Evolutionary conservation across 1,140 invertebrate genomes (phyloP).

Genomic region (Cyphomyrmex costatus): DNA sequence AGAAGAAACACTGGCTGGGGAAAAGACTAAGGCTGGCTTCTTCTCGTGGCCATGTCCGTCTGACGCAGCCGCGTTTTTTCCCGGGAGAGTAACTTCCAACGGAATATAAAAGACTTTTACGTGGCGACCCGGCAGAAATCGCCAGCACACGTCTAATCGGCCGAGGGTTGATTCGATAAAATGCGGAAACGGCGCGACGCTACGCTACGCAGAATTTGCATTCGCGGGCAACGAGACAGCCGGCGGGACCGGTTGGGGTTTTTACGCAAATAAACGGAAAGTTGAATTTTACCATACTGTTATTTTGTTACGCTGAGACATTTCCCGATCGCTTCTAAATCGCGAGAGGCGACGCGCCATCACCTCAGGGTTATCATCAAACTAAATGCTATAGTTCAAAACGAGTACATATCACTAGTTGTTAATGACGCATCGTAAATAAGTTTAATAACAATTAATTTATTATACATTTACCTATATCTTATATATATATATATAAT

Average conservation of each 20-base stretch:
- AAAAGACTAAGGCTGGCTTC: conserved; percentile 39
- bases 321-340: conserved; percentile 36
- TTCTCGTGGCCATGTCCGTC: conserved; percentile 56
- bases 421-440: conserved; percentile 70
- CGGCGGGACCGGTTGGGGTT: conserved; percentile 25
- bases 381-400: conserved; percentile 79
- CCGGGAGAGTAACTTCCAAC: conserved; percentile 52
- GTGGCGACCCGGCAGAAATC: conserved; percentile 72
- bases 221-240: not conserved
- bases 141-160: conserved; percentile 69
- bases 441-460: conserved; percentile 69
- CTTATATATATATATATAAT: too few species aligned
- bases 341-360: conserved; percentile 28
- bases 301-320: conserved; percentile 1
- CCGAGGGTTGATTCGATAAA: conserved; percentile 71
- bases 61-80: conserved; percentile 58
- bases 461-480: too few species aligned
- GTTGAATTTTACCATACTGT: not conserved
- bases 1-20: not conserved
- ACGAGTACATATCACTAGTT: conserved; percentile 80
- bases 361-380: conserved; percentile 74
- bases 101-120: conserved; percentile 72
- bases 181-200: conserved; percentile 64
- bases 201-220: conserved; percentile 57
- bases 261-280: too few species aligned